A percentile compares a stretch with the other conserved stretches of the same genome.
These are phyloP conservation scores for Hybos culiciformis DNA, from an alignment of 2,888 invertebrate species.

Conservation along the genomic window DNA sequence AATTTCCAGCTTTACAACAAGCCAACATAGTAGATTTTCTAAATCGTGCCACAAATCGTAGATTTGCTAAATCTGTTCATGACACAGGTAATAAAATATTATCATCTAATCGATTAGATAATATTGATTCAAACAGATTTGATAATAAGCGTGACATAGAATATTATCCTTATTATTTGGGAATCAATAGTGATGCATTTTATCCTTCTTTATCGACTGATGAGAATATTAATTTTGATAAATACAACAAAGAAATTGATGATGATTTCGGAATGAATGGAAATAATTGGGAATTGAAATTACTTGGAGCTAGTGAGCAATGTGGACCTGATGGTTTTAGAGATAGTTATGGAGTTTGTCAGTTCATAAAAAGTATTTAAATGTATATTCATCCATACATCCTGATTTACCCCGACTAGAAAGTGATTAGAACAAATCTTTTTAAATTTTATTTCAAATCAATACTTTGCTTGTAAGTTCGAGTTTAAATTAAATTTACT, in stretches of 20 bases:
- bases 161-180: not conserved
- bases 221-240: not conserved
- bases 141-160: not conserved
- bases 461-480: no score
- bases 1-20: not conserved
- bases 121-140: not conserved
- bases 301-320: constrained; percentile 55
- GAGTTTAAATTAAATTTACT: no score
- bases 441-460: no score
- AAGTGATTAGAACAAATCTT: no score
- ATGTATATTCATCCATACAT: no score
- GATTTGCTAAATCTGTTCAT: not conserved
- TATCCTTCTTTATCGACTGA: not conserved
- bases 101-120: not conserved
- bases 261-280: not conserved
- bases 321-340: constrained; percentile 59
- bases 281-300: constrained; percentile 29
- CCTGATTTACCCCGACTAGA: no score
- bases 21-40: constrained; percentile 8
- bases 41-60: constrained; percentile 3
- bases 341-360: constrained; percentile 52
- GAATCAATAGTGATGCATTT: not conserved
- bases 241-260: not conserved
- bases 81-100: not conserved
- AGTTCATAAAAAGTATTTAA: constrained; percentile 31